Base-by-base conservation (phyloP, 92 coral and sea anemone genomes). In the Epizoanthus rinbou region DNA sequence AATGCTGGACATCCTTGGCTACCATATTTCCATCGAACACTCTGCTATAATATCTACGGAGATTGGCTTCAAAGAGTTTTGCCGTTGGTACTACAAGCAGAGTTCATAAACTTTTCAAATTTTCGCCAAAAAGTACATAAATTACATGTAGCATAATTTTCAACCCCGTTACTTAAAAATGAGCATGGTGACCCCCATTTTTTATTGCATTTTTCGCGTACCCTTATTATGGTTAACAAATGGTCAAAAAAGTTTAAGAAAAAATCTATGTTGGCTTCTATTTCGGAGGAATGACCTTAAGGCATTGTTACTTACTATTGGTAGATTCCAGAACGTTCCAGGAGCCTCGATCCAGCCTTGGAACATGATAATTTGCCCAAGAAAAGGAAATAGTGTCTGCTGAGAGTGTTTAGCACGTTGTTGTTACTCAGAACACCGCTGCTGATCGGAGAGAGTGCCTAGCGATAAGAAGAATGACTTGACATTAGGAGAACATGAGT, bases 351-450 rank as follows among this genome's bases (percentile, higher is more conserved):
- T 41, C 99, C 98, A 47, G 54, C 70, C 71, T 86, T 90, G 11
- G 97, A 90, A 60, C 90, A 90, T 17, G 99, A 95, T 76, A 97
- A 80, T 82, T 91, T 90, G 18, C 99, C 99, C 70, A 97, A 87
- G 33, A 97, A 94, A 66, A 97, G 71, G 79, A 97, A 93, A 69
- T 97, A 97, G 76, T 97, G 92, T 69, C 99, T 90, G 72, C 99
- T 90, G 64, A 91, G 91, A 50, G 90, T 91, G 80, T 89, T 91
- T 58, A 88, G 86, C 23, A 97, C 90, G 85, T 87, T 97, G 84
- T 92, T 90, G 83, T 90, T 91, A 75, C 98, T 94, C 8, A 97
- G 86, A 33, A 94, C 93, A 59, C 93, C 97, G 53, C 87, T 91
- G 82, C 91, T 90, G 80, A 92, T 83, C 0, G 97, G 94, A 47